phyloP scores from a whole-genome alignment of 2,888 invertebrate genomes.

The Melanostoma scalare region DNA sequence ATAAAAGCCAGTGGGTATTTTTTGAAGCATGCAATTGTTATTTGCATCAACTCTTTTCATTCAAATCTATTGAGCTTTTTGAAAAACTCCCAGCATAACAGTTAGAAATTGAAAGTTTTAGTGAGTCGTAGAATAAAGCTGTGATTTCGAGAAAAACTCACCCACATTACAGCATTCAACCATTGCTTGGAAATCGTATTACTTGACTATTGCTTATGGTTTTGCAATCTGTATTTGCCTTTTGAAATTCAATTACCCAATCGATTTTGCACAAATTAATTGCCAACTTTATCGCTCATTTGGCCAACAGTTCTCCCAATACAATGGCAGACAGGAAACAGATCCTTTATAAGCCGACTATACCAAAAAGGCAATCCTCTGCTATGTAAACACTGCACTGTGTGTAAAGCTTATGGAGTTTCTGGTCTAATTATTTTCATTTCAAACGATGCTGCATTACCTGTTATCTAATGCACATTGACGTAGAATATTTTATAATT shows the following conservation, averaged over 20 bases:
- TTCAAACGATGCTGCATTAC: conserved; percentile 35
- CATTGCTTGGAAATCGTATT: conserved; percentile 20
- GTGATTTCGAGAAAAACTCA: too few relatives aligned
- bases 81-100: too few relatives aligned
- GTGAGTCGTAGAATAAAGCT: too few relatives aligned
- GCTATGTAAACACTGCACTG: neutral
- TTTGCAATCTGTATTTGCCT: conserved; percentile 56
- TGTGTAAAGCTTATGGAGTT: conserved; percentile 8
- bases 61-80: too few relatives aligned
- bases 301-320: neutral
- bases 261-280: conserved; percentile 48
- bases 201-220: conserved; percentile 47
- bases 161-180: too few relatives aligned
- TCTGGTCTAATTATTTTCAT: conserved; percentile 60
- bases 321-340: neutral
- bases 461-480: conserved; percentile 66
- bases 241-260: conserved; percentile 60
- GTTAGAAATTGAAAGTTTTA: too few relatives aligned
- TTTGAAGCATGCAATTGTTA: too few relatives aligned
- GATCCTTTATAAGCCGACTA: conserved; percentile 27
- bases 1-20: too few relatives aligned
- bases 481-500: conserved; percentile 55
- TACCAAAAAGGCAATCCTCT: conserved; percentile 1
- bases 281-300: conserved; percentile 13
- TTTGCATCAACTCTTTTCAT: too few relatives aligned